phyloP scores from a whole-genome alignment of 1,140 invertebrate genomes.

The Pogonomyrmex barbatus region DNA sequence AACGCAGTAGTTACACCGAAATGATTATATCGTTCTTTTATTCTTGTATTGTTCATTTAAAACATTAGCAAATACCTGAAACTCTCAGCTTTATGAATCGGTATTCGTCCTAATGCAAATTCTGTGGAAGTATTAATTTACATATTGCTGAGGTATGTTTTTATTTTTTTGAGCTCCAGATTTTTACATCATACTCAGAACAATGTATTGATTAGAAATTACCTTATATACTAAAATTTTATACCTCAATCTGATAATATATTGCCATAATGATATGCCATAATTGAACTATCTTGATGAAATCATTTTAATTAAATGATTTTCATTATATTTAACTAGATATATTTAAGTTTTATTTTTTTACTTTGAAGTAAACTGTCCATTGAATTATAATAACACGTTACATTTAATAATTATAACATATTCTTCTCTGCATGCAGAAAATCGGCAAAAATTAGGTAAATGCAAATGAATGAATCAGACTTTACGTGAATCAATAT shows the following conservation, averaged over 20 bases:
- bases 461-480: not conserved
- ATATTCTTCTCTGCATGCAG: not conserved
- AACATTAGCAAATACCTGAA: slow-evolving; percentile 62
- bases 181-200: slow-evolving; percentile 10
- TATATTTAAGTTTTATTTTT: not conserved
- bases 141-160: slow-evolving; percentile 63
- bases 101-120: slow-evolving; percentile 58
- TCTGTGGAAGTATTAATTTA: slow-evolving; percentile 63
- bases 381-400: not conserved
- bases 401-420: not conserved
- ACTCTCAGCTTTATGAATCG: slow-evolving; percentile 30
- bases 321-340: not conserved
- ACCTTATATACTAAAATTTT: slow-evolving; percentile 7
- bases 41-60: slow-evolving; percentile 46
- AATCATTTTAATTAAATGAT: slow-evolving; percentile 1
- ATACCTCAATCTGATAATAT: not conserved
- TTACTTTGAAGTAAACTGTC: not conserved
- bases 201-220: slow-evolving; percentile 8
- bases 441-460: not conserved
- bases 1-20: not conserved
- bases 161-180: slow-evolving; percentile 42
- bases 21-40: not conserved
- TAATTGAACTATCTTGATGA: not conserved
- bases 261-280: not conserved
- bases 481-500: not conserved